A percentile compares a stretch with the other conserved stretches of the same genome.
Conservation (phyloP, 1,140 invertebrate species). For the Neodiprion lecontei region DNA sequence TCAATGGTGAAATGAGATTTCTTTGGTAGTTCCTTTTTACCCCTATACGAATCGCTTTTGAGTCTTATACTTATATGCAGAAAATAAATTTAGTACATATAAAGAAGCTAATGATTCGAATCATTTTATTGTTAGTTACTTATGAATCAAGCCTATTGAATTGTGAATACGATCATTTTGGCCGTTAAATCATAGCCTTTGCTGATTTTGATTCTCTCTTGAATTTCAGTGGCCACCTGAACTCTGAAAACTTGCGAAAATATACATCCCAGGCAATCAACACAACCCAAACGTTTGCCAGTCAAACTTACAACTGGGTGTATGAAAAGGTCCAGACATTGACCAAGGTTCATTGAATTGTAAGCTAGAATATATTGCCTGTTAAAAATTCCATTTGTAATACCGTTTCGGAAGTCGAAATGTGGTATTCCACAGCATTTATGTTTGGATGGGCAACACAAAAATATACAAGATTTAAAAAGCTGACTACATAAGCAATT, state of each 20-base stretch:
- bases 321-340: slow-evolving; percentile 76
- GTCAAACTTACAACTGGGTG: slow-evolving; percentile 74
- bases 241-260: slow-evolving; percentile 75
- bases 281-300: slow-evolving; percentile 67
- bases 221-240: slow-evolving; percentile 73
- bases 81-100: too few species aligned
- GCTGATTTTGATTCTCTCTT: not conserved
- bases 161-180: too few species aligned
- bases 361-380: slow-evolving; percentile 26
- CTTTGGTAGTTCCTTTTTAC: not conserved
- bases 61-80: too few species aligned
- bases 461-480: not conserved
- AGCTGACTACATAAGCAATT: not conserved
- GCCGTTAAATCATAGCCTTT: too few species aligned
- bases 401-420: not conserved
- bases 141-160: too few species aligned
- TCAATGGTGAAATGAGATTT: not conserved
- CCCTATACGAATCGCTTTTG: too few species aligned
- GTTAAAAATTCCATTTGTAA: slow-evolving; percentile 2
- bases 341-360: slow-evolving; percentile 70
- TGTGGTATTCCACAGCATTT: not conserved
- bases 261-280: slow-evolving; percentile 71
- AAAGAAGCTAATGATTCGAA: too few species aligned
- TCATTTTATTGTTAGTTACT: too few species aligned
- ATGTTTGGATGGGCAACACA: not conserved